Evolutionary conservation across 2,797 vertebrate genomes (phyloP).

Genomic region (Diplodus sargus): DNA sequence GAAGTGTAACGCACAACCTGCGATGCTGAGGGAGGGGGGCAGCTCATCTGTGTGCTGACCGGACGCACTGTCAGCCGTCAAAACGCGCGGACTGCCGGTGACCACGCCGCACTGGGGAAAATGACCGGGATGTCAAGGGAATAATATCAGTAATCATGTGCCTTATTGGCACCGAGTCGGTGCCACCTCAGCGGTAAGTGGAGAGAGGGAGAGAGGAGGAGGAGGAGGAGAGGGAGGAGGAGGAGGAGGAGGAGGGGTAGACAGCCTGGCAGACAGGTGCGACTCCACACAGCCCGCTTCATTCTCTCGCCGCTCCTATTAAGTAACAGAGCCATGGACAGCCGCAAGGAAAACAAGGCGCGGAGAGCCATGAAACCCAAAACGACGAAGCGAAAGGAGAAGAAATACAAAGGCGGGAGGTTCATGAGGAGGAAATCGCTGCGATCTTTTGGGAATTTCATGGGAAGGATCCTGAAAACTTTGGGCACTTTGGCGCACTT

Average conservation of each 20-base stretch:
- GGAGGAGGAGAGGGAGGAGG: constrained; percentile 45
- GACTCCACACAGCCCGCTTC: constrained; percentile 58
- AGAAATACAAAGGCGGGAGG: constrained; percentile 74
- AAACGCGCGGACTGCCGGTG: constrained; percentile 7
- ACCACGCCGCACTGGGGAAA: background rate
- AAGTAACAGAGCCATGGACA: constrained; percentile 77
- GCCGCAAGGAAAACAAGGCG: constrained; percentile 75
- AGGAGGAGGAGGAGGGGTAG: constrained; percentile 60
- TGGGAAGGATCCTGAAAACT: constrained; percentile 88
- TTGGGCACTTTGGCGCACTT: constrained; percentile 87
- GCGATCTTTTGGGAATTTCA: constrained; percentile 85
- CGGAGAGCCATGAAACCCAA: constrained; percentile 79
- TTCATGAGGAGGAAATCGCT: constrained; percentile 82
- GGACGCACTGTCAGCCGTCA: constrained; percentile 12
- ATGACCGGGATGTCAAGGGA: constrained; percentile 47
- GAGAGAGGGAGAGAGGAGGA: constrained; percentile 43
- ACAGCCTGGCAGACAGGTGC: constrained; percentile 81
- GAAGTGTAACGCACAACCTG: constrained; percentile 69
- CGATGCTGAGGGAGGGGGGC: constrained; percentile 26
- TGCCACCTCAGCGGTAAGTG: constrained; percentile 65
- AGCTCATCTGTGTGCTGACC: constrained; percentile 41
- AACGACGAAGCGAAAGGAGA: constrained; percentile 77
- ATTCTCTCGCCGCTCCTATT: constrained; percentile 34
- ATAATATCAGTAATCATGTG: constrained; percentile 60
- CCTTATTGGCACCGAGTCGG: constrained; percentile 68